Base-by-base conservation (phyloP, 2,888 invertebrate species). In the Melanostoma mellinum region DNA sequence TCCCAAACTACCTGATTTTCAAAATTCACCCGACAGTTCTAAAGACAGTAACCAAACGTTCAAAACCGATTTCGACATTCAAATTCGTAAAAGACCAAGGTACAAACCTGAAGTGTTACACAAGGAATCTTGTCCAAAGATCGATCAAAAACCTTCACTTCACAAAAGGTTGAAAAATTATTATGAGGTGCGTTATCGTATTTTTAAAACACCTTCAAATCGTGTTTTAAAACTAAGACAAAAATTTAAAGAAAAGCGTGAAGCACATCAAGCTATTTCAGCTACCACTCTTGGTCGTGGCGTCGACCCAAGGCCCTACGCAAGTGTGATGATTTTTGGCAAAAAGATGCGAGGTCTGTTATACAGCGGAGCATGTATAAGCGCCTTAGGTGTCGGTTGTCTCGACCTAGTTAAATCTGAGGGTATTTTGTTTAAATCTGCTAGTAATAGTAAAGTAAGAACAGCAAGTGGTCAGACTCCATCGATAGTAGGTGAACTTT, bases 21-120 rank as follows among this genome's bases (percentile, higher is more conserved):
- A 30, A 50, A 50, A 32, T 32, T 4, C 0, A 32, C 10, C 10
- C 2, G 32, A 50, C 4, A 50, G 32, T 32, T 50, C 30, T 50
- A 50, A 6, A 50, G 10, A 50, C 50, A 50, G 10, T 50, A 50
- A 52, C 52, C 52, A 52, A 52, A 32, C 33, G 3, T 52, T n/a
- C 3, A 52, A 52, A 4, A 9, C 52, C 52, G 8, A 52, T 52
- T 33, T 6, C 32, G 33, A 52, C 33, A 33, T 52, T 9, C 10
- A 52, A 52, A 33, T 52, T 33, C 20, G 33, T 4, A 52, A 33
- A 20, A 52, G 52, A 52, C 52, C 33, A 33, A 33, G 33, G 6
- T 2, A 33, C 8, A 52, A 52, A 32, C 52, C 52, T 33, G 33
- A 33, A 33, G 52, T 52, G 20, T 20, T 20, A 1, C 20, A 20